Evolutionary conservation across 2,888 invertebrate genomes (phyloP).

Genomic region (Lepidocyrtinus sp.): DNA sequence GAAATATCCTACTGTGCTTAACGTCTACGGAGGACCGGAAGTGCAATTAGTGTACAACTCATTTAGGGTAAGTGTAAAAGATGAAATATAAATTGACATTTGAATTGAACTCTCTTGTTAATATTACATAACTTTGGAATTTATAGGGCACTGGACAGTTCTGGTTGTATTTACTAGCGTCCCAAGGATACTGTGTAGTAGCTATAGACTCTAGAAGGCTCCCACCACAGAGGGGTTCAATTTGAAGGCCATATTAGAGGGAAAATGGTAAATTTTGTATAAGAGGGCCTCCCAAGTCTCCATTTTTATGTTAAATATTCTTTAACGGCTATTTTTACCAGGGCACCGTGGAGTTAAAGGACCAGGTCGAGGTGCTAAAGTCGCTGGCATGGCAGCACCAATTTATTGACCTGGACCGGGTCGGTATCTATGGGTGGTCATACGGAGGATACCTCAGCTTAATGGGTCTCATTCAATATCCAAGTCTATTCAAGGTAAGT

Average conservation of each 20-base stretch:
- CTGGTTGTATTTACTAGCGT: slow-evolving; percentile 94
- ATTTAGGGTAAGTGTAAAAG: slow-evolving; percentile 80
- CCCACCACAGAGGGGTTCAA: slow-evolving; percentile 90
- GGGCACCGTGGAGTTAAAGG: slow-evolving; percentile 93
- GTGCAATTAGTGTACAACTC: slow-evolving; percentile 97
- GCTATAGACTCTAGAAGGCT: slow-evolving; percentile 96
- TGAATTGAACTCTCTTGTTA: too few species aligned
- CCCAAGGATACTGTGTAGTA: slow-evolving; percentile 96
- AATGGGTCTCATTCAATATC: slow-evolving; percentile 93
- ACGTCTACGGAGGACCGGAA: slow-evolving; percentile 98
- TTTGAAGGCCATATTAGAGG: slow-evolving; percentile 94
- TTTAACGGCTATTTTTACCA: slow-evolving; percentile 69
- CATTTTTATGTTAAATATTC: background rate
- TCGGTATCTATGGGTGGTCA: slow-evolving; percentile 99
- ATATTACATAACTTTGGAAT: slow-evolving; percentile 19
- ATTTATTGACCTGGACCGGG: slow-evolving; percentile 91
- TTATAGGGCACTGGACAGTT: slow-evolving; percentile 88
- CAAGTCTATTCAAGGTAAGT: slow-evolving; percentile 90
- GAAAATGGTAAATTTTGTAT: slow-evolving; percentile 78
- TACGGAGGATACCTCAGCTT: slow-evolving; percentile 98
- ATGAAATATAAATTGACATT: too few species aligned
- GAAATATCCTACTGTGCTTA: slow-evolving; percentile 93
- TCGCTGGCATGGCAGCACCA: slow-evolving; percentile 87
- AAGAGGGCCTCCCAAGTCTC: slow-evolving; percentile 25
- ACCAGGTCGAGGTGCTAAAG: slow-evolving; percentile 94